A percentile compares a stretch with the other conserved stretches of the same genome.
These are phyloP conservation scores for Isurus oxyrinchus DNA, from an alignment of 2,113 vertebrate genomes.

Conservation along the genomic window DNA sequence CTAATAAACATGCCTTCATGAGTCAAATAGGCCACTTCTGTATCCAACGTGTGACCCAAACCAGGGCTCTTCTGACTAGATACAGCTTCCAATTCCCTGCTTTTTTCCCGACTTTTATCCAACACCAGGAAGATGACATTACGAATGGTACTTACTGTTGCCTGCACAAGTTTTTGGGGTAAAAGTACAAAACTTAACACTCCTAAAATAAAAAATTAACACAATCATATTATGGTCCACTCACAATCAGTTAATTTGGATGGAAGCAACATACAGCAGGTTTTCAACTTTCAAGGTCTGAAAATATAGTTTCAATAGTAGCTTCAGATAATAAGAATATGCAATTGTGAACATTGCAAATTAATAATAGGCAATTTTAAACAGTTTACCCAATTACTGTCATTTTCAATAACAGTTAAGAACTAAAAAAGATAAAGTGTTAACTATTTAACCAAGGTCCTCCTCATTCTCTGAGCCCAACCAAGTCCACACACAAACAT, in stretches of 20 bases:
- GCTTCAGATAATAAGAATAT: background rate
- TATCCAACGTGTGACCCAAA: slow-evolving; percentile 57
- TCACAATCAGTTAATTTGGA: background rate
- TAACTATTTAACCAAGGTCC: background rate
- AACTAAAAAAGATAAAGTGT: background rate
- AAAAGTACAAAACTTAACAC: background rate
- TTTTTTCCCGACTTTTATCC: slow-evolving; percentile 74
- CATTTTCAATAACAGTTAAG: background rate
- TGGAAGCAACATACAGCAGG: background rate
- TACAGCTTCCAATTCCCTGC: slow-evolving; percentile 56
- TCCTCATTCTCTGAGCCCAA: background rate
- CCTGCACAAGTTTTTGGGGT: slow-evolving; percentile 51
- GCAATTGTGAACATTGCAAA: background rate
- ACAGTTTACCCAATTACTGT: background rate
- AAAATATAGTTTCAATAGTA: background rate
- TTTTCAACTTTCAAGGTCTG: background rate
- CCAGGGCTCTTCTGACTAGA: slow-evolving; percentile 51
- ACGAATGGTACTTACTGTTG: slow-evolving; percentile 74
- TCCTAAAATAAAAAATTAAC: background rate
- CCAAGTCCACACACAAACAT: background rate
- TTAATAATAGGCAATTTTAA: background rate
- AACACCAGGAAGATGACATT: slow-evolving; percentile 82
- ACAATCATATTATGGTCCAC: background rate
- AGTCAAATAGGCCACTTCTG: slow-evolving; percentile 87
- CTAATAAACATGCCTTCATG: slow-evolving; percentile 95